A percentile compares a stretch with the other conserved stretches of the same genome.
Evolutionary conservation across 2,113 vertebrate species (phyloP).

Genomic region (Electrona antarctica): DNA sequence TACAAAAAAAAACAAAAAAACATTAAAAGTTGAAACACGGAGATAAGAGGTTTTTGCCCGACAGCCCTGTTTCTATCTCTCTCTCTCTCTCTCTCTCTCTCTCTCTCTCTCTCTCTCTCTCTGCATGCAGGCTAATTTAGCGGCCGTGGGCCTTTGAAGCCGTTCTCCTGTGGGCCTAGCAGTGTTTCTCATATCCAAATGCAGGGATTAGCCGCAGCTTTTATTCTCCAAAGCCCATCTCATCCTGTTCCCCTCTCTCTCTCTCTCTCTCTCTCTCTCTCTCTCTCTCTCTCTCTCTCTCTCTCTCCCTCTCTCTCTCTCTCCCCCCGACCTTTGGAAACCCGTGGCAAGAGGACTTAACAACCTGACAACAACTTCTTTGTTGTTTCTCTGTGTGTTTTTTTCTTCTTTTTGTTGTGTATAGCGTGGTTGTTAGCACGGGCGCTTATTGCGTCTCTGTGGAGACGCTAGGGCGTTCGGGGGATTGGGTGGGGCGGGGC

Average conservation of each 20-base stretch:
- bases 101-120: constrained; percentile 32
- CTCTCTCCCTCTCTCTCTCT: background rate
- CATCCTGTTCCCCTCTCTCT: constrained; percentile 64
- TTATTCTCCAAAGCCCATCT: constrained; percentile 79
- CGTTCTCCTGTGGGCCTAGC: constrained; percentile 72
- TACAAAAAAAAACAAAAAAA: too few relatives aligned
- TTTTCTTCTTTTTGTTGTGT: constrained; percentile 72
- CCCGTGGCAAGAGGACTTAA: constrained; percentile 72
- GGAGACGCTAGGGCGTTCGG: constrained; percentile 27
- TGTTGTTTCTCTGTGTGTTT: constrained; percentile 65
- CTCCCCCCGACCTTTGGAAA: constrained; percentile 66
- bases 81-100: constrained; percentile 12
- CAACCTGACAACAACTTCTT: constrained; percentile 76
- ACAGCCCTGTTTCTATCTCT: constrained; percentile 7
- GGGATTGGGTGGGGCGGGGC: constrained; percentile 50
- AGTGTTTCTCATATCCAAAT: constrained; percentile 80
- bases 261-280: background rate
- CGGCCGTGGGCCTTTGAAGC: constrained; percentile 68
- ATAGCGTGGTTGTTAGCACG: constrained; percentile 70
- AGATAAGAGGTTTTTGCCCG: too few relatives aligned
- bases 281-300: background rate
- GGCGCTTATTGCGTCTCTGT: constrained; percentile 65
- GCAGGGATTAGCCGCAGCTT: constrained; percentile 76
- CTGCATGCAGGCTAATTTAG: constrained; percentile 77
- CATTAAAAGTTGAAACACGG: too few relatives aligned